These are phyloP conservation scores for Drosophila paulistorum DNA, from an alignment of 1,140 invertebrate genomes.

Conservation along the genomic window DNA sequence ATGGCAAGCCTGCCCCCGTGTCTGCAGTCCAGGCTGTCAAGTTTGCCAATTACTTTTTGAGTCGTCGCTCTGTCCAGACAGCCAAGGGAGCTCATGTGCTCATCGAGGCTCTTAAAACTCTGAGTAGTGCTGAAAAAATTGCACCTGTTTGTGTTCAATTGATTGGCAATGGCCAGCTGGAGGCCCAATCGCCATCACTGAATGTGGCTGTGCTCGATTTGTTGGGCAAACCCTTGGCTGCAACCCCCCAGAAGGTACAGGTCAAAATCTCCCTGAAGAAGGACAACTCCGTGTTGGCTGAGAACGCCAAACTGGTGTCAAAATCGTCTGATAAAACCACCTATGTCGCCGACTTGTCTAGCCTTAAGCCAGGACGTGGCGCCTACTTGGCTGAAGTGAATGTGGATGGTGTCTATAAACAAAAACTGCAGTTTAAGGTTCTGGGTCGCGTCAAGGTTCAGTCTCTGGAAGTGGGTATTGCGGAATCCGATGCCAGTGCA, in stretches of 20 bases:
- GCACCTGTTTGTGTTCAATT: constrained; percentile 91
- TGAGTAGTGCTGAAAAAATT: constrained; percentile 67
- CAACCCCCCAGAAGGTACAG: constrained; percentile 52
- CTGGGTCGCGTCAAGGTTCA: constrained; percentile 89
- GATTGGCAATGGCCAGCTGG: constrained; percentile 89
- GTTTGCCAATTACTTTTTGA: constrained; percentile 95
- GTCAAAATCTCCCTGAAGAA: constrained; percentile 70
- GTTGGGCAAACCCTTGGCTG: constrained; percentile 89
- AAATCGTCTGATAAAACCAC: constrained; percentile 86
- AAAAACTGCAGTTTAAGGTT: constrained; percentile 88
- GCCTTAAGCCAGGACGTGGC: constrained; percentile 91
- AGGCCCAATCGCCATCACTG: constrained; percentile 88
- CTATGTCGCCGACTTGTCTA: constrained; percentile 91
- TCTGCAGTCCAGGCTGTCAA: constrained; percentile 92
- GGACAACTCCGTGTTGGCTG: constrained; percentile 65
- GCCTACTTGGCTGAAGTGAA: constrained; percentile 92
- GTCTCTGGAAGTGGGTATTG: constrained; percentile 93
- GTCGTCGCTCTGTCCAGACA: constrained; percentile 94
- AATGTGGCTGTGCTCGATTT: constrained; percentile 92
- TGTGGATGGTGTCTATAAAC: constrained; percentile 87
- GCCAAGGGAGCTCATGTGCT: constrained; percentile 91
- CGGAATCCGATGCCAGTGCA: constrained; percentile 93
- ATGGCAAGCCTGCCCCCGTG: constrained; percentile 89
- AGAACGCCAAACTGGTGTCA: constrained; percentile 65
- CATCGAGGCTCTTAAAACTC: constrained; percentile 89